phyloP scores from a whole-genome alignment of 2,797 vertebrate genomes.

The Babyrousa celebensis region DNA sequence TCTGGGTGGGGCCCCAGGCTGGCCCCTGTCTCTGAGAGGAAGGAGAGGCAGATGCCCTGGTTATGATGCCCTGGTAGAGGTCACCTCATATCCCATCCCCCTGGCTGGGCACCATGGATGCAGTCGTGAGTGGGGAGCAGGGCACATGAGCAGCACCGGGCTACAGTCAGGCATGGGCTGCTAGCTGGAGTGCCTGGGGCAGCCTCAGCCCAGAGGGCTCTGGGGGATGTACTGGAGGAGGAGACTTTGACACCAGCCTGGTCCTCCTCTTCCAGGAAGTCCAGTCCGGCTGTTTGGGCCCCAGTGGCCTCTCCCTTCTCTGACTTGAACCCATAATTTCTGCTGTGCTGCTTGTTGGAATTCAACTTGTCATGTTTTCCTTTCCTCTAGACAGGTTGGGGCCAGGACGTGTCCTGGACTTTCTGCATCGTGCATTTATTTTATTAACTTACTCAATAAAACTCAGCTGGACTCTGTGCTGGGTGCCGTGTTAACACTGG shows the following conservation, averaged over 20 bases:
- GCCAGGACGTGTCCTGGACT: background rate
- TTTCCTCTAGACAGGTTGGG: slow-evolving; percentile 5
- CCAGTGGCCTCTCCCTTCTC: background rate
- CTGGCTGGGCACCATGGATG: background rate
- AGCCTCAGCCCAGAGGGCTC: background rate
- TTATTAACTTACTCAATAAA: background rate
- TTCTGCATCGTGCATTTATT: slow-evolving; percentile 21
- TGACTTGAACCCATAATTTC: background rate
- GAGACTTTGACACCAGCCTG: background rate
- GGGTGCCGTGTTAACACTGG: background rate
- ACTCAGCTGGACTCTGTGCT: background rate
- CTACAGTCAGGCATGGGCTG: background rate
- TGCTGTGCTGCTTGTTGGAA: background rate
- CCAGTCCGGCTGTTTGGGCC: background rate
- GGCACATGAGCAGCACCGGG: background rate
- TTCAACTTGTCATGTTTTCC: slow-evolving; percentile 8
- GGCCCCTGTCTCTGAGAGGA: background rate
- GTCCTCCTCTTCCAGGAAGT: background rate
- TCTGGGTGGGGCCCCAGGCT: background rate
- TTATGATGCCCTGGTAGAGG: background rate
- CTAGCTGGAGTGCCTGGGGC: too few relatives aligned
- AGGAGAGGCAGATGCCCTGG: background rate
- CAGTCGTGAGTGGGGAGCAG: background rate
- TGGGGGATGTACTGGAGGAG: background rate
- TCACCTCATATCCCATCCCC: background rate